phyloP scores from a whole-genome alignment of 2,113 vertebrate species.

The Dolichotis patagonum region DNA sequence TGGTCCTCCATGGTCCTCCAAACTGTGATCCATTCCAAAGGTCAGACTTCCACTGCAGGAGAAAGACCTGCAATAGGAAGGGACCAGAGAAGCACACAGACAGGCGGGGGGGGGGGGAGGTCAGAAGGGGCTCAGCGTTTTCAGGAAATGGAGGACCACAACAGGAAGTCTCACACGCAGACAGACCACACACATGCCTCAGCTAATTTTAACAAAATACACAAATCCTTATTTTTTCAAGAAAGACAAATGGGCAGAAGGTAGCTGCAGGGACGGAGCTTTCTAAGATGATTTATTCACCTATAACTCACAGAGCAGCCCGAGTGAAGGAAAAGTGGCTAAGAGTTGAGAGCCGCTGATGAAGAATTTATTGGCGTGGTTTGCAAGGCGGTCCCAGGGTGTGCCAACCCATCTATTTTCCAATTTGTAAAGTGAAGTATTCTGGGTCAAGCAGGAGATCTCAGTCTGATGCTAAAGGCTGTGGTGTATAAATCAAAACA shows the following conservation, averaged over 20 bases:
- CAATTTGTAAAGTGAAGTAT: slow-evolving; percentile 53
- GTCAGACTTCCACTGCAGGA: background rate
- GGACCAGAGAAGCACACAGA: background rate
- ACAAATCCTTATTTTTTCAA: background rate
- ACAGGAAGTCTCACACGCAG: background rate
- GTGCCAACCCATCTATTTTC: slow-evolving; percentile 56
- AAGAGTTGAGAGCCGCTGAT: background rate
- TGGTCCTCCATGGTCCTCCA: background rate
- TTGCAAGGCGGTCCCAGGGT: slow-evolving; percentile 53
- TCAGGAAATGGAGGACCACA: background rate
- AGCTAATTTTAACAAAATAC: background rate
- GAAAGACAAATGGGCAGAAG: slow-evolving; percentile 6
- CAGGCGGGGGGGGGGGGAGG: fast-evolving
- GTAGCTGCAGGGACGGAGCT: background rate
- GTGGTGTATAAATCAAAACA: slow-evolving; percentile 27
- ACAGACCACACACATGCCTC: background rate
- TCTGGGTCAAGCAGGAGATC: slow-evolving; percentile 34
- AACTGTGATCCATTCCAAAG: background rate
- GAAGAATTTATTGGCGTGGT: slow-evolving; percentile 54
- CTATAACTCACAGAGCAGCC: slow-evolving; percentile 34
- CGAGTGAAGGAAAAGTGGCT: background rate
- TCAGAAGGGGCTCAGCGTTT: background rate
- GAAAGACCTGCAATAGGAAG: background rate
- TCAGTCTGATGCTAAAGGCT: slow-evolving; percentile 4
- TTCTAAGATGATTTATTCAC: slow-evolving; percentile 50